Percentiles rank a stretch among this genome's conserved stretches.
Conservation (phyloP, 2,113 vertebrate genomes). For the Gobiocypris rarus region DNA sequence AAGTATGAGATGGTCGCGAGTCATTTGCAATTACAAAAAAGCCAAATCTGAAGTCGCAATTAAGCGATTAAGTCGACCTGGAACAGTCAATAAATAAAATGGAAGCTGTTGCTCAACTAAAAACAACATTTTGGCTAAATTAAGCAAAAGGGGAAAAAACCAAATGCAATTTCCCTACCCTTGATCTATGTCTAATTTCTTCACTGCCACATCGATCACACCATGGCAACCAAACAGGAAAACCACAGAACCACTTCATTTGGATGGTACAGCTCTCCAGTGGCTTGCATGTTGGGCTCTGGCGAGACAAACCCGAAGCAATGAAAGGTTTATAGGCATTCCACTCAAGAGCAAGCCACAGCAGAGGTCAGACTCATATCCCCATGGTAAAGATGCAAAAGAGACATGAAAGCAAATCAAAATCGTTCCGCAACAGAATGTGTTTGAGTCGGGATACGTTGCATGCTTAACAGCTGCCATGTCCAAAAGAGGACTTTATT, state of each 20-base stretch:
- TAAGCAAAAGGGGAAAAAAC: neutral
- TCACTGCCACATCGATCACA: constrained; percentile 21
- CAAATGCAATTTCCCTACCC: constrained; percentile 10
- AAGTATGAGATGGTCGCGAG: too few species aligned
- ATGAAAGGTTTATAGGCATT: constrained; percentile 47
- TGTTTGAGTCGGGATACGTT: neutral
- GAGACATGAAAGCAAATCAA: constrained; percentile 27
- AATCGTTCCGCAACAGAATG: constrained; percentile 1
- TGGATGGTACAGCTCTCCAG: constrained; percentile 24
- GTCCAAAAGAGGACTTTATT: constrained; percentile 52
- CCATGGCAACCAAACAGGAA: constrained; percentile 43
- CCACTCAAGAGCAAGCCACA: constrained; percentile 46
- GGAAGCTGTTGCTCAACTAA: neutral
- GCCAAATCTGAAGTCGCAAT: neutral
- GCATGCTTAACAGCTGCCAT: neutral
- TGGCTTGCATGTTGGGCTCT: constrained; percentile 31
- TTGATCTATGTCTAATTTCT: constrained; percentile 7
- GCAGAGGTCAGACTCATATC: constrained; percentile 36
- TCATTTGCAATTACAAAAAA: too few species aligned
- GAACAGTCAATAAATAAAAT: neutral
- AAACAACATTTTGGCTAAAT: neutral
- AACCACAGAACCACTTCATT: constrained; percentile 32
- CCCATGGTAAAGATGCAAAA: neutral
- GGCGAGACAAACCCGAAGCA: constrained; percentile 29
- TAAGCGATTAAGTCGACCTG: neutral